Evolutionary conservation across 53 echinoderm and acorn worm species (phyloP), one percentile per base, ranked within the genome.

Genomic region (Patiria pectinifera): DNA sequence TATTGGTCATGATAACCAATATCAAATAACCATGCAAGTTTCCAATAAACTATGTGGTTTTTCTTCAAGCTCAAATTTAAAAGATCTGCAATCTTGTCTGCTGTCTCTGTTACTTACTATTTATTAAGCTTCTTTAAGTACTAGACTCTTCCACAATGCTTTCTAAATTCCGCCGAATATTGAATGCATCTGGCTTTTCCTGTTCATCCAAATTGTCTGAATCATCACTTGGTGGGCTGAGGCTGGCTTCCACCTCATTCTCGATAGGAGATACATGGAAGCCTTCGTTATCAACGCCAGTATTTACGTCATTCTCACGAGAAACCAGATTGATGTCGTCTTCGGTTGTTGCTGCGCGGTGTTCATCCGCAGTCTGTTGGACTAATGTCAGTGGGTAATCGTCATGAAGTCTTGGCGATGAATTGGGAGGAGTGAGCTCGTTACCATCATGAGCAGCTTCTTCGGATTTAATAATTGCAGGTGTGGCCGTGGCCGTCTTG

Each of bases 281-380:
- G 16, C 80, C 80, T 45, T 79, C 15, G 46, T 79, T 79, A 15
- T 79, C 47, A 45, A 79, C 48, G 48, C 80, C 80, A 79, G 43
- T 15, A 79, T 24, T 14, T 3, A 24, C 80, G 13, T 79, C 80
- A 45, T 15, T 47, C 22, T 46, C 46, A 47, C 15, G 48, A 14
- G 5, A 24, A 24, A 45, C 18, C 48, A 79, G 15, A 47, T 12
- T 45, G 80, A 16, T 79, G 12, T 18, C 80, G 3, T 79, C 80
- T 23, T 74, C 74, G 74, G 74, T n/a, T 74, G 4, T 3, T 24
- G 22, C 22, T 74, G 22, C 24, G 15, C 22, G 24, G 4, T 74
- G 74, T 23, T 74, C 74, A 66, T 23, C 74, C 22, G 3, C 18
- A 4, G 74, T 74, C 4, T 74, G 22, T 24, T 74, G 22, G 74